Evolutionary conservation across 2,888 invertebrate species (phyloP), one percentile per base, ranked within the genome.

Genomic region (Megamerina dolium): DNA sequence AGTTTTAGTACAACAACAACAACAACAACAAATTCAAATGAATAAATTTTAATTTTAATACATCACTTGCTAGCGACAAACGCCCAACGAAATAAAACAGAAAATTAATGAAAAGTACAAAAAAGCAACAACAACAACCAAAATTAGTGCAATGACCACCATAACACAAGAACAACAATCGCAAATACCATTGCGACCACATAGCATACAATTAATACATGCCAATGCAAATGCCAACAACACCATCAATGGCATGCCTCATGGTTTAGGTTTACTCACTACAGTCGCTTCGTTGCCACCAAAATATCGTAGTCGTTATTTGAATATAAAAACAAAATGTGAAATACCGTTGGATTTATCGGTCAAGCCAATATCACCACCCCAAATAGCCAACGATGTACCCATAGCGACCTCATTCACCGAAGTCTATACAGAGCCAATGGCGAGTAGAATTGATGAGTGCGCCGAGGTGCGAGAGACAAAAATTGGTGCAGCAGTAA

Each of bases 261-360:
- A 66, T 43, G 68, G 69, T 1, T 41, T 66, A 45, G 72, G 72
- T 1, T 56, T 72, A 46, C 56, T 72, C 47, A 72, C 72, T 43
- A 72, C 72, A 4, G 70, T 72, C 46, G 68, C 68, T 37, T 68
- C 70, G 37, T 50, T 72, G 52, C 69, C 70, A 36, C 65, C 68
- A 33, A 72, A 72, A 56, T 71, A 71, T 55, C 70, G 72, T 54
- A 69, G 70, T 45, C 70, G 70, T 35, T 72, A 71, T 52, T 54
- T 70, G 48, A 68, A 63, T 52, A 56, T 68, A 18, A 65, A 66
- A 54, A 64, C 66, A 34, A 64, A 68, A 49, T 55, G 61, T 52
- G 71, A 72, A 56, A 70, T 58, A 48, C 87, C 87, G 6, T 71
- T 89, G 54, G 88, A 89, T 66, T 71, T 89, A 46, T 86, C 87